These are phyloP conservation scores for Hephaestus fuliginosus DNA, from an alignment of 2,797 vertebrate genomes.

Conservation along the genomic window DNA sequence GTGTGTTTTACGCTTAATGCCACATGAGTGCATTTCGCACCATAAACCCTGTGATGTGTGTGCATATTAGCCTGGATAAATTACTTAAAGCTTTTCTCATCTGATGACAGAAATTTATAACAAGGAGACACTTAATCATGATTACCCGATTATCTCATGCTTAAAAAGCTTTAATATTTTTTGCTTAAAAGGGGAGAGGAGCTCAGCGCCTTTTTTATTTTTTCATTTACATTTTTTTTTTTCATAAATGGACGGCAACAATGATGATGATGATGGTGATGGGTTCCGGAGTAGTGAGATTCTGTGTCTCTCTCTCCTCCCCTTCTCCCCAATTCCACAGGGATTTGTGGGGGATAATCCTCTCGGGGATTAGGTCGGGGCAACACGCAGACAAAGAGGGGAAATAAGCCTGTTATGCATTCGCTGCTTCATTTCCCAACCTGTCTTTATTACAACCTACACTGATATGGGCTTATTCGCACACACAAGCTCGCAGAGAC, in stretches of 20 bases:
- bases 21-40: conserved; percentile 78
- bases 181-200: conserved; percentile 66
- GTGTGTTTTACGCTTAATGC: conserved; percentile 81
- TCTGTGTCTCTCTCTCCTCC: conserved; percentile 67
- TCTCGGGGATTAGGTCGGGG: conserved; percentile 86
- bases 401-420: conserved; percentile 88
- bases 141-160: conserved; percentile 80
- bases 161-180: conserved; percentile 78
- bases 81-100: conserved; percentile 81
- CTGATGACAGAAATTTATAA: conserved; percentile 81
- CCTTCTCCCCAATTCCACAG: conserved; percentile 83
- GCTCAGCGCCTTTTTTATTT: conserved; percentile 57
- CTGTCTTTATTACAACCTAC: conserved; percentile 87
- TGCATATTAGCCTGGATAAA: conserved; percentile 81
- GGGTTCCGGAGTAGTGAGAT: conserved; percentile 74
- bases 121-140: conserved; percentile 81
- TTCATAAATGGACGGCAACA: conserved; percentile 71
- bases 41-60: conserved; percentile 82
- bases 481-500: conserved; percentile 67
- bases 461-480: conserved; percentile 84
- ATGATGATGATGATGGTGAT: conserved; percentile 71
- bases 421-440: conserved; percentile 87
- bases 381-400: conserved; percentile 87
- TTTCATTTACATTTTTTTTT: conserved; percentile 48
- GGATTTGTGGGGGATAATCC: conserved; percentile 86